Base-by-base conservation (phyloP, 1,140 invertebrate species). In the Stegodyphus dumicola region DNA sequence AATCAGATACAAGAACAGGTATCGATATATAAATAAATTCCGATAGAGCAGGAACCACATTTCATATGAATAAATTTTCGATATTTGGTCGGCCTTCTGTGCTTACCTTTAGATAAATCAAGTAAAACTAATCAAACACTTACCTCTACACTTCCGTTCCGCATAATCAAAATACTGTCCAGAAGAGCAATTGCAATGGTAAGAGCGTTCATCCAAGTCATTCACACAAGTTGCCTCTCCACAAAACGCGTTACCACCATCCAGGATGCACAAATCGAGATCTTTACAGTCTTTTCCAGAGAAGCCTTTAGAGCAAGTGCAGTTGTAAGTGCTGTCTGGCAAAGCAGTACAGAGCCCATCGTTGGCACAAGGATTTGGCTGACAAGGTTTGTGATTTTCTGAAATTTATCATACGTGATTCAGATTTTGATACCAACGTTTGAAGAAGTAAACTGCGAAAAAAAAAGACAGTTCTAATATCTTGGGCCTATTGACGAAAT, bases 311-410 rank as follows among this genome's bases (percentile, higher is more conserved):
- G 70, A 66, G 9, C 79, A 83, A 6, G 48, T 74, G 17, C 79
- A 83, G 17, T 66, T 74, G 49, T 18, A 83, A 6, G 10, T 9
- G 4, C 49, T 17, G 10, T 7, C 7, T 9, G n/a, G 5, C 15
- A 54, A 5, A 0, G 56, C 52, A 1, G 15, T 74, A 49, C 79
- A 83, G 7, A 74, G 51, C 1, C 79, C 79, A 15, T 75, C 60
- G 15, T 83, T 74, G 6, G 6, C 17, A 17, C 79, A 83, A 11
- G 79, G 79, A 67, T 83, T 83, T 33, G 79, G 79, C 18, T 13
- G 33, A 53, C 79, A 83, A 13, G 79, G 79, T 6, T 74, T 17
- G 0, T 18, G 7, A 51, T 33, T 75, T 66, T 66, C 79, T 83
- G 51, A 17, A 64, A 71, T 33, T 33, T 33, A 33, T 33, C 33